phyloP scores from a whole-genome alignment of 2,797 vertebrate genomes.

The Capromys pilorides region DNA sequence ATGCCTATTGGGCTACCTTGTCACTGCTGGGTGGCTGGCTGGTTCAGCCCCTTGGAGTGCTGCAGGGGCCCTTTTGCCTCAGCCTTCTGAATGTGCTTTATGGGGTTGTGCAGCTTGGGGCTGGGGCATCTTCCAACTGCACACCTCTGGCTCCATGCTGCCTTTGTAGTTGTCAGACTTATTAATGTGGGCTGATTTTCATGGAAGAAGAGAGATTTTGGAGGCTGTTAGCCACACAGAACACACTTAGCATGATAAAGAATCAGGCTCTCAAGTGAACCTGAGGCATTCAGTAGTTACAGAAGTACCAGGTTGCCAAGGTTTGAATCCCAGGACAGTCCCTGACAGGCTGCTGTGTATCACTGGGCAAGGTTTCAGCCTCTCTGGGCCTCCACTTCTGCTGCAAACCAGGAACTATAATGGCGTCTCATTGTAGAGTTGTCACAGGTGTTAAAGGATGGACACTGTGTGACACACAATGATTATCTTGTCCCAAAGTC shows the following conservation, averaged over 20 bases:
- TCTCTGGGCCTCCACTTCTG: not conserved
- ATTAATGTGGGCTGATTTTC: not conserved
- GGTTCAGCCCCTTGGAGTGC: not conserved
- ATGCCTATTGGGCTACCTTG: not conserved
- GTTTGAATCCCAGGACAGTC: not conserved
- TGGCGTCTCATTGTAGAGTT: not conserved
- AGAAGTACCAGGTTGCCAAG: not conserved
- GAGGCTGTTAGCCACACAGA: not conserved
- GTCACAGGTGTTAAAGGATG: not conserved
- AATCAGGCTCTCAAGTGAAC: not conserved
- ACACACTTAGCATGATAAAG: not conserved
- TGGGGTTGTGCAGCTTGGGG: too few relatives aligned
- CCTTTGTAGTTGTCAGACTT: not conserved
- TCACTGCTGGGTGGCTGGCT: not conserved
- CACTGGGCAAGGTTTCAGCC: not conserved
- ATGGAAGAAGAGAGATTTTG: not conserved
- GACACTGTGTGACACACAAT: not conserved
- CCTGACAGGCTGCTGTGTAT: not conserved
- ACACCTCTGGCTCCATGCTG: rapidly evolving
- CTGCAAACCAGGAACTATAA: not conserved
- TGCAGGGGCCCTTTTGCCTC: not conserved
- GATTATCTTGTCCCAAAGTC: not conserved
- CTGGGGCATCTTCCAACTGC: not conserved
- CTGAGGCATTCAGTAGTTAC: not conserved
- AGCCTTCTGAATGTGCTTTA: not conserved